phyloP scores from a whole-genome alignment of 2,888 invertebrate species.

The Ophioninae sp. region DNA sequence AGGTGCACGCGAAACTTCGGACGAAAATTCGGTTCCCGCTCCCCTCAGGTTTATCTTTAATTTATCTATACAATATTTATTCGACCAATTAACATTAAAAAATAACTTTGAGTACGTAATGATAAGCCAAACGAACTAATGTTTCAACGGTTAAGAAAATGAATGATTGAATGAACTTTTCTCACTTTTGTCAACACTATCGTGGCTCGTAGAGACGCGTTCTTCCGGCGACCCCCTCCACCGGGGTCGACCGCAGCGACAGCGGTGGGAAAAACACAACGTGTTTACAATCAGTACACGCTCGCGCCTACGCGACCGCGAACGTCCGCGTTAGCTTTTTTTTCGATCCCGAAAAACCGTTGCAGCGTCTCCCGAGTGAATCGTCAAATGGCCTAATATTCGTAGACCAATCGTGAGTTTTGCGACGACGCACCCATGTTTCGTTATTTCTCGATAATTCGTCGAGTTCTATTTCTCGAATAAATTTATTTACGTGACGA shows the following conservation, averaged over 20 bases:
- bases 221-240: neutral
- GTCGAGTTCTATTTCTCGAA: slow-evolving; percentile 5
- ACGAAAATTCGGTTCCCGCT: too few relatives aligned
- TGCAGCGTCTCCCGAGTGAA: neutral
- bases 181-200: too few relatives aligned
- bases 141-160: too few relatives aligned
- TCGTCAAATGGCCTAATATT: neutral
- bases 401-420: neutral
- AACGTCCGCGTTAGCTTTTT: neutral
- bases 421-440: slow-evolving; percentile 19
- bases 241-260: neutral
- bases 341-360: too few relatives aligned
- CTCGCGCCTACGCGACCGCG: slow-evolving; percentile 43
- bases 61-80: too few relatives aligned
- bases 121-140: too few relatives aligned
- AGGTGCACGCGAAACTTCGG: too few relatives aligned
- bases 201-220: neutral
- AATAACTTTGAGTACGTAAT: too few relatives aligned
- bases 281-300: slow-evolving; percentile 50
- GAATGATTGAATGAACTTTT: too few relatives aligned
- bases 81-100: too few relatives aligned
- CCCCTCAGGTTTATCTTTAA: too few relatives aligned
- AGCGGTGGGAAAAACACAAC: slow-evolving; percentile 4
- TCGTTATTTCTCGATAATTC: slow-evolving; percentile 23
- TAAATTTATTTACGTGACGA: slow-evolving; percentile 13